Evolutionary conservation across 2,888 invertebrate species (phyloP).

Genomic region (Agrypnus murinus): DNA sequence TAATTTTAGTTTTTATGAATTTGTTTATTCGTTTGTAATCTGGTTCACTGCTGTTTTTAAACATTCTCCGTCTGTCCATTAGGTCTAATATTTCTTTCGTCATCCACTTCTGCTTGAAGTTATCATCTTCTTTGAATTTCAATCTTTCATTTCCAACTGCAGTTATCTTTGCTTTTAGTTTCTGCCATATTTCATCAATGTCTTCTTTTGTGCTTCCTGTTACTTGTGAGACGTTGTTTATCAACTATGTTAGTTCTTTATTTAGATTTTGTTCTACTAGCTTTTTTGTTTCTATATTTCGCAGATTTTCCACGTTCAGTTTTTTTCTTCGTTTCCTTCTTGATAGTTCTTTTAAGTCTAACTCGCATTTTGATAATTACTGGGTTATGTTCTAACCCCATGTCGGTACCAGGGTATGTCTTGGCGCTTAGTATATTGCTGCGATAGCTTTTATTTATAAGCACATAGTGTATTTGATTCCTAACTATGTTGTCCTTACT

Average conservation of each 20-base stretch:
- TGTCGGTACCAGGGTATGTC: not conserved
- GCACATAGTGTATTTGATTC: not conserved
- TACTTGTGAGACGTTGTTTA: not conserved
- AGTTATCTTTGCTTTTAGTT: no score
- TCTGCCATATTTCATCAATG: slow-evolving; percentile 1
- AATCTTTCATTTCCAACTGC: no score
- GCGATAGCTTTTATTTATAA: not conserved
- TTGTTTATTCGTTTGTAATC: not conserved
- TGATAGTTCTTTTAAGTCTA: not conserved
- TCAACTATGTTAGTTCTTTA: not conserved
- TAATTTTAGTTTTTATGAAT: no score
- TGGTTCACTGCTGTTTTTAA: not conserved
- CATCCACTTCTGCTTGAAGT: no score
- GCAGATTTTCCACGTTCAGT: not conserved
- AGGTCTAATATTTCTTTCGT: no score
- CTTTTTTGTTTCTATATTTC: no score
- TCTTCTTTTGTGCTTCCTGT: not conserved
- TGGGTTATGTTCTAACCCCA: no score
- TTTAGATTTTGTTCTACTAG: not conserved
- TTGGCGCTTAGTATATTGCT: not conserved
- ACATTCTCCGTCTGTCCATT: not conserved
- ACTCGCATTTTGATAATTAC: not conserved
- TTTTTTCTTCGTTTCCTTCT: not conserved
- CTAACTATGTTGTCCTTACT: no score
- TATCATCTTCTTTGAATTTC: not conserved